Evolutionary conservation across 2,797 vertebrate species (phyloP).

Genomic region (Gambelia wislizenii): DNA sequence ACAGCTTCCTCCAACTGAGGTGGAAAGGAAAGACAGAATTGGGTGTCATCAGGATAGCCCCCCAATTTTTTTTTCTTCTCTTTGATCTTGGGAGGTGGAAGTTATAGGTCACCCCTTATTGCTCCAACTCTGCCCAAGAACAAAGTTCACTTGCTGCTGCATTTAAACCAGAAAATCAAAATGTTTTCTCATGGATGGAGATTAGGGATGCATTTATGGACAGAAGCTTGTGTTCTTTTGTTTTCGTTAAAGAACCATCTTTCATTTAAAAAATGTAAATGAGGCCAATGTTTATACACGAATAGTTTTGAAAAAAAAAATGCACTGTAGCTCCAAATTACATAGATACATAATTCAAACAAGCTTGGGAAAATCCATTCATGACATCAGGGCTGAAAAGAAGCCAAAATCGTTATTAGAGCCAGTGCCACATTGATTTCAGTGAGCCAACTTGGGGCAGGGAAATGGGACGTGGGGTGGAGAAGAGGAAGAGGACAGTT

Average conservation of each 20-base stretch:
- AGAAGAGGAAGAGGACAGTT: slow-evolving; percentile 6
- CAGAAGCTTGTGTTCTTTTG: background rate
- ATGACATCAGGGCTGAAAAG: slow-evolving; percentile 13
- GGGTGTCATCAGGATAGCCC: too few relatives aligned
- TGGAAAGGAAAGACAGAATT: too few relatives aligned
- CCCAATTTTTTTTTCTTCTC: too few relatives aligned
- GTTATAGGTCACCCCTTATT: too few relatives aligned
- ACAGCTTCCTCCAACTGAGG: too few relatives aligned
- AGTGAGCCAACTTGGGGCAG: slow-evolving; percentile 1
- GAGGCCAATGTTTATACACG: background rate
- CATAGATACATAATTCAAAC: background rate
- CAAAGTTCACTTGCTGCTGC: background rate
- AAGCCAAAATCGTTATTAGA: slow-evolving; percentile 41
- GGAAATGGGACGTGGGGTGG: background rate
- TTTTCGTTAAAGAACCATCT: background rate
- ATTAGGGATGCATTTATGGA: background rate
- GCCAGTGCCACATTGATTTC: slow-evolving; percentile 22
- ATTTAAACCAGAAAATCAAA: background rate
- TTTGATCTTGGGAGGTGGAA: too few relatives aligned
- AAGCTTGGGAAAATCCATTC: slow-evolving; percentile 36
- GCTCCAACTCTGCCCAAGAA: background rate
- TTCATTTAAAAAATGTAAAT: background rate
- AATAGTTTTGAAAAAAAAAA: background rate
- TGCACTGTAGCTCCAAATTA: slow-evolving; percentile 15
- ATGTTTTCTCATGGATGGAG: background rate